Percentiles rank a stretch among this genome's conserved stretches.
Evolutionary conservation across 1,140 invertebrate genomes (phyloP).

Genomic region (Holcopasites calliopsidis): DNA sequence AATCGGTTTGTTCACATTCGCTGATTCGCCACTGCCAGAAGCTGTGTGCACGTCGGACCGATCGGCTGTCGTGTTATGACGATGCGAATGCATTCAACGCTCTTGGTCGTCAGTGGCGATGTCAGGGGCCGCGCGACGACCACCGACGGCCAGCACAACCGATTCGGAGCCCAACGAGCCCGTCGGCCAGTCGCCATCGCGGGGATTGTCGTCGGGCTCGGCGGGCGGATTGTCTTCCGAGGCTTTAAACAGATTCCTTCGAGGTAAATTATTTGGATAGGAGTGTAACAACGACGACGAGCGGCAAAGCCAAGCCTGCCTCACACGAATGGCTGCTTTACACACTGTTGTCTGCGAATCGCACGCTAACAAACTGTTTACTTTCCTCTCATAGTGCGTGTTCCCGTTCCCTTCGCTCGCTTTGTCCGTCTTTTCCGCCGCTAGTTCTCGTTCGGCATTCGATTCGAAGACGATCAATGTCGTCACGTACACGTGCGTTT

Average conservation of each 20-base stretch:
- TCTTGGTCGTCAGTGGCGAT: slow-evolving; percentile 71
- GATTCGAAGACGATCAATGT: too few relatives aligned
- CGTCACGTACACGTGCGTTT: too few relatives aligned
- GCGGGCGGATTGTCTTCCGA: slow-evolving; percentile 74
- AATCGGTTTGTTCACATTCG: neutral
- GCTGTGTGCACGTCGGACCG: slow-evolving; percentile 6
- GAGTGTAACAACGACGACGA: too few relatives aligned
- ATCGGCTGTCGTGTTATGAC: slow-evolving; percentile 56
- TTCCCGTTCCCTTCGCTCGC: neutral
- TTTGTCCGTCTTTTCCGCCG: neutral
- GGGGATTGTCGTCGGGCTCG: slow-evolving; percentile 38
- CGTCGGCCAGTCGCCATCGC: slow-evolving; percentile 21
- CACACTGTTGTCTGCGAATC: slow-evolving; percentile 41
- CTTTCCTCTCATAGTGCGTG: neutral
- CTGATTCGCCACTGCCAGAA: slow-evolving; percentile 29
- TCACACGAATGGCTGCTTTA: slow-evolving; percentile 75
- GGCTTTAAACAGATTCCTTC: slow-evolving; percentile 77
- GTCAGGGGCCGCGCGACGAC: slow-evolving; percentile 59
- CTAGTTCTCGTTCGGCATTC: too few relatives aligned
- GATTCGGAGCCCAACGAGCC: slow-evolving; percentile 37
- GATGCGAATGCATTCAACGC: slow-evolving; percentile 67
- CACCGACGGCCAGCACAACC: too few relatives aligned
- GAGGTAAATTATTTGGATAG: slow-evolving; percentile 72
- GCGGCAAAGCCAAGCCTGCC: slow-evolving; percentile 59
- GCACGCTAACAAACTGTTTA: slow-evolving; percentile 6